Percentiles rank a stretch among this genome's conserved stretches.
These are phyloP conservation scores for Scolanthus callimorphus DNA, from an alignment of 92 coral and sea anemone species.

Conservation along the genomic window DNA sequence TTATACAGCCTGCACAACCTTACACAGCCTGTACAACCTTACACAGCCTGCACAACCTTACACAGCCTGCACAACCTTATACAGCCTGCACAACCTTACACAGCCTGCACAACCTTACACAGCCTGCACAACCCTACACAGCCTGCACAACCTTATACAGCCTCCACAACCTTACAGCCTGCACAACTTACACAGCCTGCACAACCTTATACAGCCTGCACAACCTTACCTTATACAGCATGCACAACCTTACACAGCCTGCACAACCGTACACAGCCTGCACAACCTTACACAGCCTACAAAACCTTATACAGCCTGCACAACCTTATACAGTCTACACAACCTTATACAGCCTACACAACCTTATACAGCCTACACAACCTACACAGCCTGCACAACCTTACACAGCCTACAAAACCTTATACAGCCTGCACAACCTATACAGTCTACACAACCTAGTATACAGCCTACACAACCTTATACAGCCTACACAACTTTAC, in stretches of 20 bases:
- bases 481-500: too few species aligned
- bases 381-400: too few species aligned
- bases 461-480: too few species aligned
- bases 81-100: neutral
- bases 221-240: neutral
- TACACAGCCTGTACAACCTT: neutral
- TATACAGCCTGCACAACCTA: too few species aligned
- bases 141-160: neutral
- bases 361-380: too few species aligned
- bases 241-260: neutral
- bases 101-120: neutral
- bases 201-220: neutral
- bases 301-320: too few species aligned
- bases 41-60: neutral
- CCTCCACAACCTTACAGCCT: neutral
- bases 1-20: neutral
- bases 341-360: too few species aligned
- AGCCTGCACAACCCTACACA: neutral
- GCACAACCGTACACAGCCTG: neutral
- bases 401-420: too few species aligned
- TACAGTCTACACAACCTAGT: too few species aligned
- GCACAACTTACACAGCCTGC: neutral
- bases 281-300: neutral
- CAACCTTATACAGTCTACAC: too few species aligned
- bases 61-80: neutral